Conservation (phyloP, 2,888 invertebrate species). For the Mantis religiosa region DNA sequence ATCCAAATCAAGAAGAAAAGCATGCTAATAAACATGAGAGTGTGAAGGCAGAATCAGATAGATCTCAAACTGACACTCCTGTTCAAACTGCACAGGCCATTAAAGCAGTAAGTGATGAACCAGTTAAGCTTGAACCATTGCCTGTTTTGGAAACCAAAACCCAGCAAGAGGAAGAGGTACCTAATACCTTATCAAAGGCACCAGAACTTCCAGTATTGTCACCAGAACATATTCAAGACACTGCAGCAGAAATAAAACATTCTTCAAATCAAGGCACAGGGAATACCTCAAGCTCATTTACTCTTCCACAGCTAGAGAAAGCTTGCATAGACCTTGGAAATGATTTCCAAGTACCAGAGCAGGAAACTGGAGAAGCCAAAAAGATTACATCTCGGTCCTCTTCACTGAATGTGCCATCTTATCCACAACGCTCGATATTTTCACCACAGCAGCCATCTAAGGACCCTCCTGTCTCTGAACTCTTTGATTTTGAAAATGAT, state of each 20-base stretch:
- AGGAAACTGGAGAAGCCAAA: constrained; percentile 32
- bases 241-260: not conserved
- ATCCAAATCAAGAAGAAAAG: not conserved
- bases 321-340: constrained; percentile 16
- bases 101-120: not conserved
- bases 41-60: not conserved
- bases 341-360: constrained; percentile 26
- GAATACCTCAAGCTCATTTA: constrained; percentile 6
- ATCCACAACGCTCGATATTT: constrained; percentile 57
- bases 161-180: not conserved
- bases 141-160: not conserved
- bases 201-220: not conserved
- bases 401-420: constrained; percentile 31
- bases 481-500: constrained; percentile 60
- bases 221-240: not conserved
- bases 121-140: not conserved
- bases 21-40: not conserved
- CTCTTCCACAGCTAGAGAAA: constrained; percentile 14
- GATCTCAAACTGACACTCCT: not conserved
- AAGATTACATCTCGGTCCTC: constrained; percentile 35
- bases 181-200: not conserved
- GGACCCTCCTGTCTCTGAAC: constrained; percentile 52
- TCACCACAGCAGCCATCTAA: constrained; percentile 63
- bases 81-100: not conserved
- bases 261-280: not conserved